Base-by-base conservation (phyloP, 2,113 vertebrate species). In the Hiodon tergisus region DNA sequence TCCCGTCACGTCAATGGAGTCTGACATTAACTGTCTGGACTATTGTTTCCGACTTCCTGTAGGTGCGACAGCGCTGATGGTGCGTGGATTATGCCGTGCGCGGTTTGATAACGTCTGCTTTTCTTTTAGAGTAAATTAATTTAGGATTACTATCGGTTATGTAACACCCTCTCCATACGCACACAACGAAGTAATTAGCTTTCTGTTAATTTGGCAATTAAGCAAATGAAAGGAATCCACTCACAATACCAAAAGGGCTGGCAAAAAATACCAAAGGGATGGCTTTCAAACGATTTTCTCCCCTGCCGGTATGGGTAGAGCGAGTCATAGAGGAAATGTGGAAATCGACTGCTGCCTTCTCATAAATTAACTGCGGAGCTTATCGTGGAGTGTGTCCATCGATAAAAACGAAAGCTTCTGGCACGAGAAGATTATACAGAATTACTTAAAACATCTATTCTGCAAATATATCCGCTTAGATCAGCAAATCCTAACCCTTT, bases 151-250 rank as follows among this genome's bases (percentile, higher is more conserved):
- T 86, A 88, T 88, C 86, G 73, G 80, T 89, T 88, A 88, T 69
- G 77, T 85, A 88, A 90, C 82, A 84, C 78, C 74, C 85, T 85
- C 86, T 87, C 81, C 81, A 85, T 82, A 80, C 67, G 78, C 84
- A 83, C 81, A 87, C 83, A 89, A 85, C 83, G 87, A 83, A 89
- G 87, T 90, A 88, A 92, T 92, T 90, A 90, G 87, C 88, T 80
- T 82, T 85, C 83, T 87, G 88, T 88, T 91, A 91, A 92, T 92
- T 87, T 87, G 87, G 84, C 89, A 89, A 90, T 91, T 89, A 88
- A 88, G 85, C 87, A 85, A 89, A 89, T 89, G 86, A 90, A 89
- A 80, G 81, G 85, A 81, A 84, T 85, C 85, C 80, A 78, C 84
- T 86, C 81, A 82, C 80, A 81, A 86, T 88, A 84, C 79, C 83